These are phyloP conservation scores for Phortica variegata DNA, from an alignment of 1,140 invertebrate genomes.

Conservation along the genomic window DNA sequence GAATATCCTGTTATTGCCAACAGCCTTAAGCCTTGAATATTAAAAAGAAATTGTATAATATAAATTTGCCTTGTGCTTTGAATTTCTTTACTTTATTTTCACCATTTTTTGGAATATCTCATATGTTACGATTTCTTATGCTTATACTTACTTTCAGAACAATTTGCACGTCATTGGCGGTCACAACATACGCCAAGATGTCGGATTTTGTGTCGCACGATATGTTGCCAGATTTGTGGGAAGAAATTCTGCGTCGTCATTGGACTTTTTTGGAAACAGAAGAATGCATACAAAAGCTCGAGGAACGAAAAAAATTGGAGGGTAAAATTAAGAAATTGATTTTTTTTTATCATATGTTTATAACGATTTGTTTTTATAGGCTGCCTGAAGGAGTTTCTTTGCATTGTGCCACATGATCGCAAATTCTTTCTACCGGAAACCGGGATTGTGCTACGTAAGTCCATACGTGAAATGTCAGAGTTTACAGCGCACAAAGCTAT, in stretches of 20 bases:
- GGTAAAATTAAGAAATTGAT: slow-evolving; percentile 57
- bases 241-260: slow-evolving; percentile 70
- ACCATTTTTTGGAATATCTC: too few relatives aligned
- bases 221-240: slow-evolving; percentile 62
- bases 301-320: slow-evolving; percentile 73
- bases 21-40: too few relatives aligned
- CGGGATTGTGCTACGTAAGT: slow-evolving; percentile 70
- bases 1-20: too few relatives aligned
- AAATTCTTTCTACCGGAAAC: slow-evolving; percentile 78
- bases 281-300: slow-evolving; percentile 72
- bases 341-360: slow-evolving; percentile 6
- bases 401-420: slow-evolving; percentile 72
- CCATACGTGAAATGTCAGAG: slow-evolving; percentile 66
- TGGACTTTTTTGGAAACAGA: slow-evolving; percentile 75
- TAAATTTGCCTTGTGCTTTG: too few relatives aligned
- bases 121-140: neutral
- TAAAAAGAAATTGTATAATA: too few relatives aligned
- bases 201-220: slow-evolving; percentile 49
- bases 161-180: slow-evolving; percentile 29
- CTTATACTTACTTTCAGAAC: slow-evolving; percentile 15
- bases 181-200: slow-evolving; percentile 32
- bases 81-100: too few relatives aligned
- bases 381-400: slow-evolving; percentile 75
- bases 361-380: slow-evolving; percentile 57
- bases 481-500: slow-evolving; percentile 80